A percentile compares a stretch with the other conserved stretches of the same genome.
phyloP scores from a whole-genome alignment of 2,113 vertebrate species.

The Sialia sialis region DNA sequence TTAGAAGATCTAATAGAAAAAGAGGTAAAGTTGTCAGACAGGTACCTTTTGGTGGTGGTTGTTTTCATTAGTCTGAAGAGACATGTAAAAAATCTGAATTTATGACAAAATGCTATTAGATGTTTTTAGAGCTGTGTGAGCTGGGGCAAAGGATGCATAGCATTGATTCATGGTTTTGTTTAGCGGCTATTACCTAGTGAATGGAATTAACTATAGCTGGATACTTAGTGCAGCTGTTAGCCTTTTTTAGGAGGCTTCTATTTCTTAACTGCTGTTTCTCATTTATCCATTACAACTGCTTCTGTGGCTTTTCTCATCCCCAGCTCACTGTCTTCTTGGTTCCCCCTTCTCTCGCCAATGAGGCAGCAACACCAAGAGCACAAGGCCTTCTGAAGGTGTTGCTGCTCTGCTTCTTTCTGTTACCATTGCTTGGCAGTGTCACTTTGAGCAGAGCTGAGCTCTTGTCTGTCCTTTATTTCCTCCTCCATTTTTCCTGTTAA shows the following conservation, averaged over 20 bases:
- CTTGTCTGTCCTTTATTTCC: not conserved
- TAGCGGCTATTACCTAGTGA: not conserved
- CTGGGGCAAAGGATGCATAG: not conserved
- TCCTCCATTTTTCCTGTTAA: not conserved
- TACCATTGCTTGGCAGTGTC: not conserved
- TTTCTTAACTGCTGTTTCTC: not conserved
- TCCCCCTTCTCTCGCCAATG: not conserved
- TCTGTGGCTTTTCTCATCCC: not conserved
- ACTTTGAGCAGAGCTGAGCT: not conserved
- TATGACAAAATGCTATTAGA: not conserved
- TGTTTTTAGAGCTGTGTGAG: not conserved
- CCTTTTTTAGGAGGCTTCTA: not conserved
- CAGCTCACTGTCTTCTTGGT: not conserved
- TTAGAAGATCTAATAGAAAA: constrained; percentile 97
- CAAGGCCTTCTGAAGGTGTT: fast-evolving
- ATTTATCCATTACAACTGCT: not conserved
- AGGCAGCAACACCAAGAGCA: not conserved
- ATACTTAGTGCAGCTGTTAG: not conserved
- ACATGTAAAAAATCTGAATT: fast-evolving
- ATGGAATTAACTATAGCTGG: not conserved
- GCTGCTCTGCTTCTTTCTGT: not conserved
- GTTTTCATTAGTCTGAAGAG: not conserved
- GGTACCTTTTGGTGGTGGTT: not conserved
- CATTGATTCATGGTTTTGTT: not conserved
- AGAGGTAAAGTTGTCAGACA: constrained; percentile 77